A percentile compares a stretch with the other conserved stretches of the same genome.
phyloP scores from a whole-genome alignment of 2,888 invertebrate species.

The Drosophila fulvimacula region DNA sequence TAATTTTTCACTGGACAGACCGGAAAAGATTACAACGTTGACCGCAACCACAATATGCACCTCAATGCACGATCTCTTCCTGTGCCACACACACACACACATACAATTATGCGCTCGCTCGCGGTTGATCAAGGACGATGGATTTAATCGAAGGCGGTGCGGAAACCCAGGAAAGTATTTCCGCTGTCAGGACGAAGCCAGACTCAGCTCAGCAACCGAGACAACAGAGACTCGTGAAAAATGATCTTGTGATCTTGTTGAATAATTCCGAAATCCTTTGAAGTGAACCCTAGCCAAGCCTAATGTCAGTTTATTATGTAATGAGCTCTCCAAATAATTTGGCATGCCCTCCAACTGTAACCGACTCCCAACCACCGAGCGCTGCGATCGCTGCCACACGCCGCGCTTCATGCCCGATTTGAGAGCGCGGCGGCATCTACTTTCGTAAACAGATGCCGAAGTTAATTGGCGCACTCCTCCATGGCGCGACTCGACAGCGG shows the following conservation, averaged over 20 bases:
- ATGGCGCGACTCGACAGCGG: slow-evolving; percentile 1
- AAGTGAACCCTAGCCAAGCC: slow-evolving; percentile 36
- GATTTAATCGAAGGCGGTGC: slow-evolving; percentile 50
- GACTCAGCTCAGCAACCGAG: slow-evolving; percentile 1
- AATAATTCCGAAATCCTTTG: slow-evolving; percentile 64
- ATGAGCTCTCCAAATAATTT: slow-evolving; percentile 82
- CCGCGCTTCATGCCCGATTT: slow-evolving; percentile 80
- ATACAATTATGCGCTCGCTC: not conserved
- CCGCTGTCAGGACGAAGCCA: slow-evolving; percentile 54
- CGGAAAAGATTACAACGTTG: slow-evolving; percentile 70
- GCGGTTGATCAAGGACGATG: slow-evolving; percentile 34
- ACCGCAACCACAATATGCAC: slow-evolving; percentile 44
- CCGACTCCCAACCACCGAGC: slow-evolving; percentile 34
- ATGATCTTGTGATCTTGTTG: slow-evolving; percentile 78
- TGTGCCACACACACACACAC: slow-evolving; percentile 37
- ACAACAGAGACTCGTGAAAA: slow-evolving; percentile 56
- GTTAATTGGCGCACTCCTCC: slow-evolving; percentile 79
- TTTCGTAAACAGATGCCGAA: slow-evolving; percentile 80
- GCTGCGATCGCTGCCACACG: slow-evolving; percentile 63
- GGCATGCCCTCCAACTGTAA: slow-evolving; percentile 49
- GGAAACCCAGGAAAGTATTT: slow-evolving; percentile 52
- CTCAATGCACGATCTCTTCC: slow-evolving; percentile 8
- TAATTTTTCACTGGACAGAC: slow-evolving; percentile 46
- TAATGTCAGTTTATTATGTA: slow-evolving; percentile 74
- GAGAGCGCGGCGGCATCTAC: slow-evolving; percentile 48